These are phyloP conservation scores for Apomyelois bistriatella DNA, from an alignment of 2,888 invertebrate genomes.

Conservation along the genomic window DNA sequence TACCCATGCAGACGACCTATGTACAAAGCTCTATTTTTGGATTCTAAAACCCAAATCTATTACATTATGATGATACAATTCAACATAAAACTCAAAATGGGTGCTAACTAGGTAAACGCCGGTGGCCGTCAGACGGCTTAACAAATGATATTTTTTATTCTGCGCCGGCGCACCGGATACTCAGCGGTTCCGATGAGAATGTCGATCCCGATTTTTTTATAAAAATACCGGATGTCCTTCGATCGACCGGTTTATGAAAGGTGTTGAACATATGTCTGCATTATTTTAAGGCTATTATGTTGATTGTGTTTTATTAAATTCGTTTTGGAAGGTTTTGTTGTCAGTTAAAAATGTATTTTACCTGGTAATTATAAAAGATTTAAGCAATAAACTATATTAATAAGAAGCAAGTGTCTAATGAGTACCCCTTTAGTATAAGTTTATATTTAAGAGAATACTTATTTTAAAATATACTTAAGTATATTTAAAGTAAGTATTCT, in stretches of 20 bases:
- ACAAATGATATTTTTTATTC: slow-evolving; percentile 75
- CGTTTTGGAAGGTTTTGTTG: not conserved
- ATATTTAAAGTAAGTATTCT: too few relatives aligned
- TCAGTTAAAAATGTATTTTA: not conserved
- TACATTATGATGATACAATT: too few relatives aligned
- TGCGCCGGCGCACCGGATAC: slow-evolving; percentile 75
- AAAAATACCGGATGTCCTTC: slow-evolving; percentile 79
- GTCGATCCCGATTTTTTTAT: slow-evolving; percentile 68
- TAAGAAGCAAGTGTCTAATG: too few relatives aligned
- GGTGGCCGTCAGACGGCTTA: slow-evolving; percentile 58
- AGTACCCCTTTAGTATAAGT: too few relatives aligned
- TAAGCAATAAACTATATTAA: too few relatives aligned
- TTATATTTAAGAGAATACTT: too few relatives aligned
- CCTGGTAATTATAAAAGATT: too few relatives aligned
- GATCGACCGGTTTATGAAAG: slow-evolving; percentile 77
- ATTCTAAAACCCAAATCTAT: too few relatives aligned
- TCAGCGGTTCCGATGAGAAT: slow-evolving; percentile 77
- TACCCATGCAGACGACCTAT: too few relatives aligned
- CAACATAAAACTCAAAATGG: slow-evolving; percentile 4
- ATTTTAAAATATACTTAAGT: too few relatives aligned
- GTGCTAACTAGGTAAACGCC: slow-evolving; percentile 30
- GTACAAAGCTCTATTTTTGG: too few relatives aligned
- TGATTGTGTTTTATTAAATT: slow-evolving; percentile 27
- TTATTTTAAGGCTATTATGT: slow-evolving; percentile 53
- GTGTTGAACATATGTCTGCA: slow-evolving; percentile 77